Base-by-base conservation (phyloP, 92 coral and sea anemone species). In the Heteractis magnifica region DNA sequence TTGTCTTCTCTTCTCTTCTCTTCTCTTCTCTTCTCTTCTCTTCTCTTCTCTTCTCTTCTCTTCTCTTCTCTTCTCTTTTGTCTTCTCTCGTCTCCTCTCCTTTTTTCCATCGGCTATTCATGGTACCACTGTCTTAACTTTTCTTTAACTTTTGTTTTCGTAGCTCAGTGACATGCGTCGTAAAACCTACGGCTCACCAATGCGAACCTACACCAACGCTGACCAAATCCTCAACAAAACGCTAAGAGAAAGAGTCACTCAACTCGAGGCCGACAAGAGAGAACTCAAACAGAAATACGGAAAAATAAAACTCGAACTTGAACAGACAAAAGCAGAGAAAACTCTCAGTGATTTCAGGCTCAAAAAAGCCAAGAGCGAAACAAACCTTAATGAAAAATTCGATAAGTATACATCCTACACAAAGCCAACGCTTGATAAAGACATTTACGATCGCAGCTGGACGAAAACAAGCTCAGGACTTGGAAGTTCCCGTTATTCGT, bases 321-420 rank as follows among this genome's bases (percentile, higher is more conserved):
- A 85, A 14, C 88, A 76, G 14, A 79, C 90, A 34, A 85, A 78
- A 77, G 83, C 87, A 7, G 80, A 74, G 77, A 90, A 85, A 53
- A 62, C 34, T 21, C 49, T 75, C 11, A 86, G 72, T 16, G 85
- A 84, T 18, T 79, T 82, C 41, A 80, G 87, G 62, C 77, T 87
- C 14, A 82, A 78, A 4, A 90, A 71, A 81, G 95, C 95, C 81
- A 92, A 76, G 48, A 92, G 95, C 71, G 95, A 88, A 74, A 88
- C 96, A 48, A 94, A 92, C 56, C 85, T 92, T 72, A 72, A 87
- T 6, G 86, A 77, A 18, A 90, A 79, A 65, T 86, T 83, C 76
- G 77, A 78, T 49, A 78, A 71, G 65, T 86, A 68, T 70, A 2
- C 85, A 2, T 9, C 83, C 7, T 82, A 82, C 72, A 77, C 83